These are phyloP conservation scores for Sciaenops ocellatus DNA, from an alignment of 2,797 vertebrate genomes.

Conservation along the genomic window DNA sequence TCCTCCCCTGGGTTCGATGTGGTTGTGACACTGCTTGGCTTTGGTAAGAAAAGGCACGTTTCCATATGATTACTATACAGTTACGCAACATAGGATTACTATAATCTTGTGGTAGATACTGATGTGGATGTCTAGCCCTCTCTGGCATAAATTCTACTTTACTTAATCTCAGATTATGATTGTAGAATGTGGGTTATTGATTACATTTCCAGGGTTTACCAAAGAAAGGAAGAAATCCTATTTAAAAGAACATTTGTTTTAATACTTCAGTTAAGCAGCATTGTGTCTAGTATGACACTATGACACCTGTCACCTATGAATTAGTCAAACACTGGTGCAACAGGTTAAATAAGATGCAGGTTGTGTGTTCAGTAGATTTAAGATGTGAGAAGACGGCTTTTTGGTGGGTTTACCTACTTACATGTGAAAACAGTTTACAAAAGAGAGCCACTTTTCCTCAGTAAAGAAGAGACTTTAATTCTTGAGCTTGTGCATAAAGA, in stretches of 20 bases:
- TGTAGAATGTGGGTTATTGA: conserved; percentile 32
- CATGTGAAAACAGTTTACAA: not conserved
- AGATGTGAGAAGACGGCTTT: not conserved
- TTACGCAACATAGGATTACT: conserved; percentile 61
- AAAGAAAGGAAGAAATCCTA: conserved; percentile 14
- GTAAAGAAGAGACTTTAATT: conserved; percentile 34
- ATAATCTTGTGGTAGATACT: conserved; percentile 47
- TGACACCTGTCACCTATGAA: not conserved
- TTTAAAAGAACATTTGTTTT: not conserved
- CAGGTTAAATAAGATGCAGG: not conserved
- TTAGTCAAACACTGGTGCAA: not conserved
- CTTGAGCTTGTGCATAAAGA: conserved; percentile 31
- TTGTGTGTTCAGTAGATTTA: not conserved
- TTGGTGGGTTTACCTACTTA: conserved; percentile 6
- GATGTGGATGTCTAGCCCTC: conserved; percentile 34
- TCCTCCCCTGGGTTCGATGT: not conserved
- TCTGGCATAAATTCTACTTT: conserved; percentile 28
- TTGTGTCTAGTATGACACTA: not conserved
- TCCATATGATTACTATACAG: conserved; percentile 31
- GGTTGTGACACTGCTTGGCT: conserved; percentile 9
- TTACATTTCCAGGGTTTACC: conserved; percentile 9
- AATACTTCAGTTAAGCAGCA: not conserved
- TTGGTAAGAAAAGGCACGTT: conserved; percentile 33
- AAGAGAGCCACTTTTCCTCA: conserved; percentile 6
- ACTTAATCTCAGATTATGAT: conserved; percentile 44